phyloP scores from a whole-genome alignment of 2,113 vertebrate species.

The Mirza zaza region DNA sequence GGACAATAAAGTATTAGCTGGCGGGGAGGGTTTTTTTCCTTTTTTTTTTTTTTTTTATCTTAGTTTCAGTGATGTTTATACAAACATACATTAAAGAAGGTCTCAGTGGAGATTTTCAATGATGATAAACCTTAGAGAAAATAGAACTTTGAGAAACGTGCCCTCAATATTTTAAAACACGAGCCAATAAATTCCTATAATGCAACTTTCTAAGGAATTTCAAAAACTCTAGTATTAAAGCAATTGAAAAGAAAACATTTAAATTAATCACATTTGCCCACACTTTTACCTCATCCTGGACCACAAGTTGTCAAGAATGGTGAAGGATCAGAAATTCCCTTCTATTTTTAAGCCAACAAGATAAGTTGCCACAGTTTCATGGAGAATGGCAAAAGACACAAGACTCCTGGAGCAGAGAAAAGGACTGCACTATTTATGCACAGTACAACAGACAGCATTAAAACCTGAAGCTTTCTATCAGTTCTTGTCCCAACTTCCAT shows the following conservation, averaged over 20 bases:
- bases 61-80: neutral
- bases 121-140: neutral
- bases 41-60: neutral
- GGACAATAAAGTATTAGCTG: neutral
- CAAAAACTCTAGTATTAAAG: neutral
- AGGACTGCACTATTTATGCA: neutral
- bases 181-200: fast-evolving
- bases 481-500: neutral
- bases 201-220: neutral
- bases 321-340: neutral
- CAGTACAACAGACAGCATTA: neutral
- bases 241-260: neutral
- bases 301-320: neutral
- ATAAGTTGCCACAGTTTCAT: neutral
- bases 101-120: neutral
- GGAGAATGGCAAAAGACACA: neutral
- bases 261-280: neutral
- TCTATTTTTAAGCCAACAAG: neutral
- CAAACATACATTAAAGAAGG: neutral
- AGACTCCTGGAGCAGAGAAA: neutral
- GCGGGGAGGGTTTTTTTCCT: fast-evolving
- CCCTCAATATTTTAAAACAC: neutral
- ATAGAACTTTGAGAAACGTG: neutral
- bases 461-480: neutral
- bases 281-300: neutral